Evolutionary conservation across 2,113 vertebrate genomes (phyloP).

Genomic region (Alethe castanea): DNA sequence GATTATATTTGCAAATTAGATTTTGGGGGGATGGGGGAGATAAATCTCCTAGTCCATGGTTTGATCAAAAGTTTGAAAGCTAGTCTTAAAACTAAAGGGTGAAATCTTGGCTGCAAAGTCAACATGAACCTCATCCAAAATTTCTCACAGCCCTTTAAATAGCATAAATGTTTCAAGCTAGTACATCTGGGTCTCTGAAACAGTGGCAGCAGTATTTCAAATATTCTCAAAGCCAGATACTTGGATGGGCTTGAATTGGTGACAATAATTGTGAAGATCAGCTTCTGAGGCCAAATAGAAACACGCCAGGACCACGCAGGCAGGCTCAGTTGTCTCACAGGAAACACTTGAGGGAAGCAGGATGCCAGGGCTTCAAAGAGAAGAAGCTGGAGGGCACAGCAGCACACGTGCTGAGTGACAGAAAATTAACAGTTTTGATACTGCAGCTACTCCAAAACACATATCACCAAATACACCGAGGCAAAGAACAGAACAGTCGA

Average conservation of each 20-base stretch:
- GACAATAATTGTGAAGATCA: slow-evolving; percentile 22
- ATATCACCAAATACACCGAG: neutral
- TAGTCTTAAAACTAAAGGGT: neutral
- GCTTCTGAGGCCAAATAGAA: slow-evolving; percentile 30
- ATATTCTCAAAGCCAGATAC: slow-evolving; percentile 38
- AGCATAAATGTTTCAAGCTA: slow-evolving; percentile 25
- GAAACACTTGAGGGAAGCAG: neutral
- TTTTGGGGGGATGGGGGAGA: neutral
- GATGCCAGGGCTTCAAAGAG: neutral
- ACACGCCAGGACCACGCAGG: neutral
- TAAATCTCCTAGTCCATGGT: neutral
- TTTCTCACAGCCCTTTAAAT: slow-evolving; percentile 52
- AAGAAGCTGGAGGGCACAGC: neutral
- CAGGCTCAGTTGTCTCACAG: slow-evolving; percentile 7
- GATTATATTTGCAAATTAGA: slow-evolving; percentile 17
- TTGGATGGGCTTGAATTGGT: slow-evolving; percentile 45
- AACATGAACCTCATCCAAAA: neutral
- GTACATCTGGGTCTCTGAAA: slow-evolving; percentile 46
- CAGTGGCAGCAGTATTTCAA: slow-evolving; percentile 49
- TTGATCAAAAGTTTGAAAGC: slow-evolving; percentile 35
- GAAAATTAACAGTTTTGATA: slow-evolving; percentile 11
- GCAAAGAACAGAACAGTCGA: neutral
- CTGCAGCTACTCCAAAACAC: neutral
- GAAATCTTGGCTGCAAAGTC: slow-evolving; percentile 21
- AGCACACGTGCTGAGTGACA: neutral